A percentile compares a stretch with the other conserved stretches of the same genome.
These are phyloP conservation scores for Calyptommatus sinebrachiatus DNA, from an alignment of 2,113 vertebrate species.

Conservation along the genomic window DNA sequence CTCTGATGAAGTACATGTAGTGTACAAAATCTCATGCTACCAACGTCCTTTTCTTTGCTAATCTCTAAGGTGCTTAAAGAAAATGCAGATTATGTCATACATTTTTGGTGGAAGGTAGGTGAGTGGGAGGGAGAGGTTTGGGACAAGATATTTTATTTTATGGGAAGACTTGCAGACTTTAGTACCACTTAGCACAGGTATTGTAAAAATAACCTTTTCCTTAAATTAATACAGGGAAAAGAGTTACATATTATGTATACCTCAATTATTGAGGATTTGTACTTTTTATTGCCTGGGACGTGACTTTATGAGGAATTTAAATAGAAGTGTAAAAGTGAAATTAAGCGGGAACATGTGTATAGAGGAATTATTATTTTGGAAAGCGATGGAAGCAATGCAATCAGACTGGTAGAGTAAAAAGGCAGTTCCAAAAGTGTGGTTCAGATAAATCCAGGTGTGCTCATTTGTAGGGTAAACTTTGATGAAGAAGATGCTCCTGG, in stretches of 20 bases:
- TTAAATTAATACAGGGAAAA: fast-evolving
- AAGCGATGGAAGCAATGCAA: background rate
- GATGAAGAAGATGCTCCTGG: fast-evolving
- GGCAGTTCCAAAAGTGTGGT: constrained; percentile 11
- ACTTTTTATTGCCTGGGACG: background rate
- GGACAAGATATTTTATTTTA: background rate
- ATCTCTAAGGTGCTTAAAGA: background rate
- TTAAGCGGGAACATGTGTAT: background rate
- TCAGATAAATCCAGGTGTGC: background rate
- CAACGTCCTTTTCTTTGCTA: no score
- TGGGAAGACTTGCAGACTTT: constrained; percentile 32
- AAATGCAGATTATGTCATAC: constrained; percentile 33
- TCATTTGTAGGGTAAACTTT: constrained; percentile 34
- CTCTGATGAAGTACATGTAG: no score
- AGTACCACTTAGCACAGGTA: background rate
- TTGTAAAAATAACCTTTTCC: background rate
- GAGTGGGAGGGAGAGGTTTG: constrained; percentile 32
- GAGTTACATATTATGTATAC: background rate
- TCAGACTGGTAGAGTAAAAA: fast-evolving
- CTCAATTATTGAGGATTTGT: background rate
- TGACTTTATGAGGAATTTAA: background rate
- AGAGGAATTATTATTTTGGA: background rate
- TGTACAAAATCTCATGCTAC: no score
- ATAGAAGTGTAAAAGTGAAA: background rate
- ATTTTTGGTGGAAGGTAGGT: constrained; percentile 22